These are phyloP conservation scores for Pampus argenteus DNA, from an alignment of 2,797 vertebrate species.

Conservation along the genomic window DNA sequence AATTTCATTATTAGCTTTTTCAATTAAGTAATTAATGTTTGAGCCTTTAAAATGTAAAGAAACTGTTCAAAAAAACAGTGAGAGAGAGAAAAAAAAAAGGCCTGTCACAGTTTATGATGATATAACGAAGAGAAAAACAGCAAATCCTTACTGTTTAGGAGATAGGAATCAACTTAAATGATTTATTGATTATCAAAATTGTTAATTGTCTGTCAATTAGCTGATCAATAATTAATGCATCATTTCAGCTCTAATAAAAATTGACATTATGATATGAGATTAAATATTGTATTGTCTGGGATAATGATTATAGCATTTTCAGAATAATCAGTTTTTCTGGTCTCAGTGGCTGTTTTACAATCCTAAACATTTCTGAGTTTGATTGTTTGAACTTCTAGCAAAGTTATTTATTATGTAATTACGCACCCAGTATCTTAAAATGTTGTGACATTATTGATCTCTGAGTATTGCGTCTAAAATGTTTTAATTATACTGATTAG, in stretches of 20 bases:
- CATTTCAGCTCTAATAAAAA: background rate
- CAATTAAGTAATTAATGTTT: background rate
- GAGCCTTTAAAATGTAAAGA: background rate
- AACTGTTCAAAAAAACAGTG: too few relatives aligned
- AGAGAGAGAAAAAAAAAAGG: background rate
- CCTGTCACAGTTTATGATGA: background rate
- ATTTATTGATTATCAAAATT: too few relatives aligned
- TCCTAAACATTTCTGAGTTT: background rate
- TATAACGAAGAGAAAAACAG: background rate
- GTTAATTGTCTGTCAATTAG: too few relatives aligned
- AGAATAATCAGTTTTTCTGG: background rate
- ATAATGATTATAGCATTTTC: background rate
- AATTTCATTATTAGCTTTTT: background rate
- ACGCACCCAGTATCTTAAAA: background rate
- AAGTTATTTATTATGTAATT: background rate
- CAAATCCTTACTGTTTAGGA: background rate
- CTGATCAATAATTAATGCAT: too few relatives aligned
- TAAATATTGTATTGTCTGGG: background rate
- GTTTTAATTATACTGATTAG: background rate
- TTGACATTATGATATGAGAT: too few relatives aligned
- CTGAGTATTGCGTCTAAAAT: background rate
- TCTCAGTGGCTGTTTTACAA: background rate
- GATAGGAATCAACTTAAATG: too few relatives aligned
- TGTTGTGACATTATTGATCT: conserved; percentile 6
- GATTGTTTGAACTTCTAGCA: background rate